Evolutionary conservation across 1,140 invertebrate species (phyloP).

Genomic region (Anoplophora glabripennis): DNA sequence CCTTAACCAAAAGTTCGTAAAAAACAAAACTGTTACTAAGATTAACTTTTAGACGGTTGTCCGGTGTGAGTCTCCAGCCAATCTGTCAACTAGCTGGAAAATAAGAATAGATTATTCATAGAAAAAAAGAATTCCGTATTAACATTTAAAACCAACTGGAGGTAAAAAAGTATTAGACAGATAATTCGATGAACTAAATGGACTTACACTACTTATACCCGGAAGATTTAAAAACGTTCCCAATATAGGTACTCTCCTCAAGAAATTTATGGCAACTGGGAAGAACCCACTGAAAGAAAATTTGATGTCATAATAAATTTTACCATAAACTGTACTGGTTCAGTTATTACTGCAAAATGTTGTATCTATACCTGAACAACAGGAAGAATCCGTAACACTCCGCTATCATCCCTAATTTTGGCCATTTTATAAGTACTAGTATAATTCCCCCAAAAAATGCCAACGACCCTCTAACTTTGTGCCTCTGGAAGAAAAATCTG

Average conservation of each 20-base stretch:
- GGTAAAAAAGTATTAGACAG: too few species aligned
- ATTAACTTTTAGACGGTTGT: constrained; percentile 57
- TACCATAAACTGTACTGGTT: too few species aligned
- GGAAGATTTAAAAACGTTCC: constrained; percentile 74
- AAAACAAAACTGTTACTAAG: neutral
- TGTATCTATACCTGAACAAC: constrained; percentile 67
- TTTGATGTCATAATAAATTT: too few species aligned
- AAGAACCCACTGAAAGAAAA: constrained; percentile 70
- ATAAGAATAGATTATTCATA: constrained; percentile 23
- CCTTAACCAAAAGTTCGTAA: too few species aligned
- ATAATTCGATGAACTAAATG: constrained; percentile 1
- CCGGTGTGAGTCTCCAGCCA: constrained; percentile 61
- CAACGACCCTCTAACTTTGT: constrained; percentile 90
- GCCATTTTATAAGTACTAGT: constrained; percentile 94
- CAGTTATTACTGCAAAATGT: too few species aligned
- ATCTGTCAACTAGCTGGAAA: constrained; percentile 55
- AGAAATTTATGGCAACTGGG: constrained; percentile 85
- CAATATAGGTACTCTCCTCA: constrained; percentile 73
- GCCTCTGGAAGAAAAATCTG: constrained; percentile 96
- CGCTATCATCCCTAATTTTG: constrained; percentile 92
- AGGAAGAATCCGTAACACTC: constrained; percentile 88
- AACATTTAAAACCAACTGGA: too few species aligned
- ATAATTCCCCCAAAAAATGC: constrained; percentile 95
- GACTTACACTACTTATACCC: constrained; percentile 59
- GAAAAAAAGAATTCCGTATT: neutral